Base-by-base conservation (phyloP, 2,888 invertebrate species). In the Aplocera efformata region DNA sequence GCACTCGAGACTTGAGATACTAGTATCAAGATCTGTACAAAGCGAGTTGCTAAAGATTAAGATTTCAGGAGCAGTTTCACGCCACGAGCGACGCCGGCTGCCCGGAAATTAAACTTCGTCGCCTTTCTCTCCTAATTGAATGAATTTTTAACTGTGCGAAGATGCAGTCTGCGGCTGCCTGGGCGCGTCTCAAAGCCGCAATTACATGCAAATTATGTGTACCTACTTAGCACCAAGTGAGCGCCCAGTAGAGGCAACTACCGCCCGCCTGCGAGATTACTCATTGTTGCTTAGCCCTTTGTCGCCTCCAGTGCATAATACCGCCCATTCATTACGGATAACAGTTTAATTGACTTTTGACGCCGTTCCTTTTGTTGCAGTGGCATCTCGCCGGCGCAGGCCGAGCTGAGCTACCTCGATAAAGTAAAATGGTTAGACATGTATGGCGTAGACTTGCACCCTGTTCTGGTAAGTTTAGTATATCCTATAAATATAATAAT, bases 391-490 rank as follows among this genome's bases (percentile, higher is more conserved):
- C 98, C 98, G 45, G 94, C 97, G 37, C 93, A 95, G 59, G 98
- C 98, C 22, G 98, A 98, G 88, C 90, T 97, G 65, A 96, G 95
- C 89, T 98, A 96, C 88, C 91, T 98, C 79, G 98, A 98, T 84
- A 97, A 98, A 91, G 96, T 97, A 62, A 98, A 98, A 91, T 98
- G 98, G 98, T 91, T 98, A 67, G 98, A 98, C 79, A 97, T 98
- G 96, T 98, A 98, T 74, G 98, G 98, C 33, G 98, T 98, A 32
- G 98, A 98, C 89, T 91, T 98, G 61, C 98, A 98, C 89, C 97
- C 97, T 34, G 98, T 98, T 48, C 85, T 97, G 92, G 97, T 97
- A 89, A 91, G 92, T 26, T 6, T 31, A 3, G 6, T 30, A 32
- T 9, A 7, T 27, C 22, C 7, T n/a, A 22, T 9, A 24, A 21